Conservation (phyloP, 1,140 invertebrate species). For the Ips typographus region DNA sequence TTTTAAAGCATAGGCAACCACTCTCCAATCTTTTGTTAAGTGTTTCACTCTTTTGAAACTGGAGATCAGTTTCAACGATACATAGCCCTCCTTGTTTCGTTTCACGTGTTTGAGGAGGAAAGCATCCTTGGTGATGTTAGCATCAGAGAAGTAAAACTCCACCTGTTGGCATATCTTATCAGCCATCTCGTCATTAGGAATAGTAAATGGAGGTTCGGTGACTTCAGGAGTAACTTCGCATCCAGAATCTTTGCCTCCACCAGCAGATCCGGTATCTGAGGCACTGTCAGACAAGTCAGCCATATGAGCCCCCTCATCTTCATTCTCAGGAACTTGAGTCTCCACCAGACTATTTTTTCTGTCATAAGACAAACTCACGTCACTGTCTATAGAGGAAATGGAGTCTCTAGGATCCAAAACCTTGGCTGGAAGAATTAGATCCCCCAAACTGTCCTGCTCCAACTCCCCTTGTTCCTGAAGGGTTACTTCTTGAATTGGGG, state of each 20-base stretch:
- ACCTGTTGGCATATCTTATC: slow-evolving; percentile 80
- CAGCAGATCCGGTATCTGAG: slow-evolving; percentile 60
- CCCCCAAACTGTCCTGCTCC: slow-evolving; percentile 47
- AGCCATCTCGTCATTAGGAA: slow-evolving; percentile 71
- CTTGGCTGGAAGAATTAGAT: slow-evolving; percentile 51
- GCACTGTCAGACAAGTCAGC: slow-evolving; percentile 66
- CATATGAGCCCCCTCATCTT: slow-evolving; percentile 57
- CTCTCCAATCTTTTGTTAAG: slow-evolving; percentile 89
- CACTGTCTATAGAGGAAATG: slow-evolving; percentile 66
- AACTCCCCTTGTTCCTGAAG: slow-evolving; percentile 15
- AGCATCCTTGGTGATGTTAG: slow-evolving; percentile 91
- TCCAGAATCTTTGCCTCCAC: slow-evolving; percentile 66
- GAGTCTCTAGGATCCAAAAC: slow-evolving; percentile 63
- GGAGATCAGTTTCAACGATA: slow-evolving; percentile 90
- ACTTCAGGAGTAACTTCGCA: slow-evolving; percentile 61
- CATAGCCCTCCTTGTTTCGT: slow-evolving; percentile 92
- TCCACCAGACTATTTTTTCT: slow-evolving; percentile 42
- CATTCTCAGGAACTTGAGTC: slow-evolving; percentile 53
- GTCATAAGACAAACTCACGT: slow-evolving; percentile 61
- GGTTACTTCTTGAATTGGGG: slow-evolving; percentile 40
- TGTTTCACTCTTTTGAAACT: slow-evolving; percentile 92
- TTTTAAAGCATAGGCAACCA: slow-evolving; percentile 80
- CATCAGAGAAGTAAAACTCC: slow-evolving; percentile 93
- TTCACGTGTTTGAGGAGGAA: slow-evolving; percentile 93
- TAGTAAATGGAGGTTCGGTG: slow-evolving; percentile 58